phyloP scores from a whole-genome alignment of 1,140 invertebrate species.

The Eufriesea mexicana region DNA sequence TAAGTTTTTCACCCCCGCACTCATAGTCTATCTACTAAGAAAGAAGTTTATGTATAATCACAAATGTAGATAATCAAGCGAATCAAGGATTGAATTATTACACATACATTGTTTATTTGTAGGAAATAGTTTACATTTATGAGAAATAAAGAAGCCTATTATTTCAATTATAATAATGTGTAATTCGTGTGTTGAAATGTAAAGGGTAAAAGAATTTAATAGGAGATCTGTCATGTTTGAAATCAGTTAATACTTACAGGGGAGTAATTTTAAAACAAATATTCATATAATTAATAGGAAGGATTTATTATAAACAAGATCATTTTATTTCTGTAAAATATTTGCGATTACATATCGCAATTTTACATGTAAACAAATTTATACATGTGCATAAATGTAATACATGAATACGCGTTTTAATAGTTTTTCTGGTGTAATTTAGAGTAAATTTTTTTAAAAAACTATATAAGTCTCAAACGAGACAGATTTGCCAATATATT shows the following conservation, averaged over 20 bases:
- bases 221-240: slow-evolving; percentile 69
- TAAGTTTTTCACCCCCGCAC: slow-evolving; percentile 37
- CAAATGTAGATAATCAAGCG: slow-evolving; percentile 48
- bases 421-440: neutral
- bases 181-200: slow-evolving; percentile 65
- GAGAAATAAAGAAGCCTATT: slow-evolving; percentile 70
- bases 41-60: slow-evolving; percentile 40
- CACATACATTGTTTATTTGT: slow-evolving; percentile 67
- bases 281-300: neutral
- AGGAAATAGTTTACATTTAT: slow-evolving; percentile 67
- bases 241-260: slow-evolving; percentile 12
- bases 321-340: slow-evolving; percentile 29
- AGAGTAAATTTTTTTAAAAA: slow-evolving; percentile 9
- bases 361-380: slow-evolving; percentile 15
- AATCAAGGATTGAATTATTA: slow-evolving; percentile 60
- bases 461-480: slow-evolving; percentile 56
- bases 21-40: slow-evolving; percentile 38
- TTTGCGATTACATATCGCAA: slow-evolving; percentile 14
- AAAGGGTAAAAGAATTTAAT: slow-evolving; percentile 52
- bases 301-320: neutral
- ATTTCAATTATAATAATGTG: slow-evolving; percentile 68
- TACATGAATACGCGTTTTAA: slow-evolving; percentile 21
- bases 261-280: slow-evolving; percentile 17
- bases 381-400: neutral
- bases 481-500: slow-evolving; percentile 66